Conservation (phyloP, 2,113 vertebrate species). For the Peucedramus taeniatus region DNA sequence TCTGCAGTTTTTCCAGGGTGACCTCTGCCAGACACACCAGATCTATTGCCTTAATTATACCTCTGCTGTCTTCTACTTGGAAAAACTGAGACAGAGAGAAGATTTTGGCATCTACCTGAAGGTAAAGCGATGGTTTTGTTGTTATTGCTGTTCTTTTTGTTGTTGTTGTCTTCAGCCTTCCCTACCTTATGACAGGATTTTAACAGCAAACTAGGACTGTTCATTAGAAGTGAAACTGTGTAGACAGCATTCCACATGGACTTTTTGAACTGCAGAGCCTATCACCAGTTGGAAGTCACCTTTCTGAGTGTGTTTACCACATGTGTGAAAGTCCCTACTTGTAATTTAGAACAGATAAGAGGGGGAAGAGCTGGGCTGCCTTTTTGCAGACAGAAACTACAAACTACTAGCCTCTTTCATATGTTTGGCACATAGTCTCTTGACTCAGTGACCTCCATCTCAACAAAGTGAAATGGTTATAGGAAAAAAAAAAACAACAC, state of each 20-base stretch:
- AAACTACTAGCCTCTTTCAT: neutral
- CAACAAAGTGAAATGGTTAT: neutral
- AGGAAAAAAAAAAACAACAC: neutral
- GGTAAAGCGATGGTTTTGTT: constrained; percentile 68
- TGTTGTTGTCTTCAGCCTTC: neutral
- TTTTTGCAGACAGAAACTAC: neutral
- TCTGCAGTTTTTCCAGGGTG: constrained; percentile 78
- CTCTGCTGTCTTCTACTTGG: constrained; percentile 83
- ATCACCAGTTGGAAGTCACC: neutral
- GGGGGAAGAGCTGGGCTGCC: neutral
- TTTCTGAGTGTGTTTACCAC: neutral
- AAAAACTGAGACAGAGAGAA: constrained; percentile 83
- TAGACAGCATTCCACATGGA: neutral
- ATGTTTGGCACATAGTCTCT: neutral
- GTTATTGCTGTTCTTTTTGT: neutral
- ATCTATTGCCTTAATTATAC: constrained; percentile 92
- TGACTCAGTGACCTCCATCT: neutral
- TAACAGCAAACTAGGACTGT: neutral
- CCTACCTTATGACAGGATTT: neutral
- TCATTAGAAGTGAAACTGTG: neutral
- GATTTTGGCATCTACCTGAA: constrained; percentile 88
- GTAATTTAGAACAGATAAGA: neutral
- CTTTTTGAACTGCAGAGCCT: neutral
- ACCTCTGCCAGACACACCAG: constrained; percentile 86
- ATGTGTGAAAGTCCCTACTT: neutral